Evolutionary conservation across 2,113 vertebrate species (phyloP).

Genomic region (Illadopsis cleaveri): DNA sequence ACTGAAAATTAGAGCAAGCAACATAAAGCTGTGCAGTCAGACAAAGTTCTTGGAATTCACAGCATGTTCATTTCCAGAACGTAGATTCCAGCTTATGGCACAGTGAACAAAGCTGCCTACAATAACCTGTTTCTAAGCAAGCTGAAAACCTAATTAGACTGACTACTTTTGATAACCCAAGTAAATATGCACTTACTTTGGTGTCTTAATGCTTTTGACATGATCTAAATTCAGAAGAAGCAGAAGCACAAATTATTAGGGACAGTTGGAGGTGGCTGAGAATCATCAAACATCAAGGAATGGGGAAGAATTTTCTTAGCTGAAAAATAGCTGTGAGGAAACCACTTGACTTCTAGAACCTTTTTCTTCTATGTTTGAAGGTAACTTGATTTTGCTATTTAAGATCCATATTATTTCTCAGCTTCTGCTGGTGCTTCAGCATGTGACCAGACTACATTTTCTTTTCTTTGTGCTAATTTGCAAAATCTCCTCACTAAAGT

Average conservation of each 20-base stretch:
- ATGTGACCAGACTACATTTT: background rate
- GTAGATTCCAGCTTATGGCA: background rate
- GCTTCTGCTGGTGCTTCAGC: background rate
- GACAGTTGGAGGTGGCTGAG: background rate
- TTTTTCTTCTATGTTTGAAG: background rate
- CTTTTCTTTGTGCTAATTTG: background rate
- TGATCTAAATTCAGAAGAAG: background rate
- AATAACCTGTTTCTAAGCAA: background rate
- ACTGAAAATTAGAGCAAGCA: background rate
- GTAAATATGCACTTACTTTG: background rate
- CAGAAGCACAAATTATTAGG: background rate
- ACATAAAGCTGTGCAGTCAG: background rate
- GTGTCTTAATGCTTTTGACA: background rate
- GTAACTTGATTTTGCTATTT: background rate
- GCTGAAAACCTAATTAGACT: background rate
- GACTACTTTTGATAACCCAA: background rate
- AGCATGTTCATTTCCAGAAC: background rate
- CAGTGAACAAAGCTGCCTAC: background rate
- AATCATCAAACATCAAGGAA: background rate
- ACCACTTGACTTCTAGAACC: background rate
- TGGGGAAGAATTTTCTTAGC: background rate
- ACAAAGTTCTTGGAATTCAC: fast-evolving
- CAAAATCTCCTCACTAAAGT: background rate
- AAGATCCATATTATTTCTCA: background rate
- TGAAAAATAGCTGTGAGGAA: background rate